Base-by-base conservation (phyloP, 2,797 vertebrate species). In the Artibeus jamaicensis region DNA sequence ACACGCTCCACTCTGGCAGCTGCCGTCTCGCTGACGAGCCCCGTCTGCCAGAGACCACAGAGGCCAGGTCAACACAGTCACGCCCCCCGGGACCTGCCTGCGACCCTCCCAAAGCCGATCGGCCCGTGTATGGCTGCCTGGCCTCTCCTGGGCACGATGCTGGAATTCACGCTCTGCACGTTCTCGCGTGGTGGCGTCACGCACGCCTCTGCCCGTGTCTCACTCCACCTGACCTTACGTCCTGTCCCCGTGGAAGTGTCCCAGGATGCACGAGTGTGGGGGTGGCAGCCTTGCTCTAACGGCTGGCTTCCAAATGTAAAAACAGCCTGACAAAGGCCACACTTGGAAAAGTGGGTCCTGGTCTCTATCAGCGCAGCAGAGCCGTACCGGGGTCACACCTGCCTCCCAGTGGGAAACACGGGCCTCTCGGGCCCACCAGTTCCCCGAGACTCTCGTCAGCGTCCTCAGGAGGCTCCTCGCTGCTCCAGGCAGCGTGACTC, bases 1-100 rank as follows among this genome's bases (percentile, higher is more conserved):
- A 99, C 87, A 68, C 99, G 98, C 91, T 99, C 98, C 1, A 98
- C 89, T 91, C 98, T 98, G 12, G 97, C 98, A 91, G 97, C 98
- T 89, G 29, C 96, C 16, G 98, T 96, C 98, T 99, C 99, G 21
- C 98, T 97, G 8, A 93, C 53, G 85, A 96, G 93, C 37, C 92
- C 96, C 0, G 29, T 97, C 98, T 99, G 89, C 82, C 74, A 95
- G 92, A 97, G 74, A 92, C 29, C 93, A 92, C 46, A 92, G n/a
- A 18, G 34, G 3, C 19, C 76, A 37, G 76, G 76, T 78, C 7
- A 55, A 2, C 19, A 50, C 32, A 2, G 67, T 21, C 21, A 5
- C n/a, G 1, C 19, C 21, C 67, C 34, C 32, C 3, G 34, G 65
- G 65, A 9, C 32, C 29, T 6, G 32, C 3, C 2, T 7, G 14